phyloP scores from a whole-genome alignment of 2,113 vertebrate genomes.

The Egretta garzetta region DNA sequence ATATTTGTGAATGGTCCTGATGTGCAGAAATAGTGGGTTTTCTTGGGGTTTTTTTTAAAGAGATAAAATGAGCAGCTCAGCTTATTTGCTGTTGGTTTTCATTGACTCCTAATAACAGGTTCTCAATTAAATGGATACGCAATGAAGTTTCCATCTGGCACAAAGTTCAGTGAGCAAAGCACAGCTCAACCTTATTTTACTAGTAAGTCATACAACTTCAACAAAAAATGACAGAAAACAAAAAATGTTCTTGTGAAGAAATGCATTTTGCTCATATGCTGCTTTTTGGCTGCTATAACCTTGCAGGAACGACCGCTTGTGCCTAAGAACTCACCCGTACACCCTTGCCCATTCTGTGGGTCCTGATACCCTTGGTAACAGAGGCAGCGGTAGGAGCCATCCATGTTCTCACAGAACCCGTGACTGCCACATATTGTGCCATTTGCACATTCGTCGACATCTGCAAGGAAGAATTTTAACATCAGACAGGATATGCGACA shows the following conservation, averaged over 20 bases:
- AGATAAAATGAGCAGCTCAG: background rate
- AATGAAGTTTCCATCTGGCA: background rate
- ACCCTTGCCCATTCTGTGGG: slow-evolving; percentile 82
- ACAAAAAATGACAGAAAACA: background rate
- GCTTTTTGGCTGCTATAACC: background rate
- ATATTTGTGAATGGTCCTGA: background rate
- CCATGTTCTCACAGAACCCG: slow-evolving; percentile 92
- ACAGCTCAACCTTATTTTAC: background rate
- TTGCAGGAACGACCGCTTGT: background rate
- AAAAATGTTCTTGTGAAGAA: background rate
- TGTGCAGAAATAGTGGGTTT: background rate
- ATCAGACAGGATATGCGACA: slow-evolving; percentile 48
- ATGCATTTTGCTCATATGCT: background rate
- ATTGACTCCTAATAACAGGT: background rate
- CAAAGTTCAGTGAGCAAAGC: background rate
- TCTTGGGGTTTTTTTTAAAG: background rate
- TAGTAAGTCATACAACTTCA: background rate
- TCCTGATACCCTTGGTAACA: slow-evolving; percentile 94
- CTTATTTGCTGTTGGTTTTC: background rate
- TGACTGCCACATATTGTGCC: slow-evolving; percentile 85
- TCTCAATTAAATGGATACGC: background rate
- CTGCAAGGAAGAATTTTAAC: slow-evolving; percentile 74
- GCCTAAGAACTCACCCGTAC: slow-evolving; percentile 84
- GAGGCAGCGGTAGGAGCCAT: slow-evolving; percentile 90
- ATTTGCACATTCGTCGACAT: slow-evolving; percentile 92